Conservation (phyloP, 2,797 vertebrate genomes). For the Takifugu ocellatus region DNA sequence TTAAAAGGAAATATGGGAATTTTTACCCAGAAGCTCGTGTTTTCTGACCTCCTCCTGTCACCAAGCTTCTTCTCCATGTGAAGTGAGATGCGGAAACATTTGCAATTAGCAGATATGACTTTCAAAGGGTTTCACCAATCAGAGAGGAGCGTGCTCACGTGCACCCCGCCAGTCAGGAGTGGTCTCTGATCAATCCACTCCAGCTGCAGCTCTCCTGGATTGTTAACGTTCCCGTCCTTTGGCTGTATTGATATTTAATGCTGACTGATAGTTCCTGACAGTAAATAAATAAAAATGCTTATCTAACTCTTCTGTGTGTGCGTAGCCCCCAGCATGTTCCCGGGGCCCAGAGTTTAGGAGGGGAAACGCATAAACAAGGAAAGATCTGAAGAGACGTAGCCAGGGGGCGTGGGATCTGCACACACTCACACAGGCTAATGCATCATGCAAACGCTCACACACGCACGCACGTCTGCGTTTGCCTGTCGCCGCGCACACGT, state of each 20-base stretch:
- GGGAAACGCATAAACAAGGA: slow-evolving; percentile 71
- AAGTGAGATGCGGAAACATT: too few relatives aligned
- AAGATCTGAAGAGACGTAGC: slow-evolving; percentile 74
- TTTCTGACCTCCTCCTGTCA: too few relatives aligned
- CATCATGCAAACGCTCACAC: slow-evolving; percentile 19
- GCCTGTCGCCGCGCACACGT: slow-evolving; percentile 23
- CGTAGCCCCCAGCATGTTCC: slow-evolving; percentile 85
- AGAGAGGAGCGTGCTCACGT: too few relatives aligned
- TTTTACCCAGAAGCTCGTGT: too few relatives aligned
- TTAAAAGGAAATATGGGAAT: too few relatives aligned
- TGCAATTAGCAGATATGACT: too few relatives aligned
- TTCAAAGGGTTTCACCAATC: too few relatives aligned
- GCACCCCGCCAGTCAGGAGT: not conserved
- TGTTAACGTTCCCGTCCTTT: slow-evolving; percentile 78
- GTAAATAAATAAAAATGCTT: slow-evolving; percentile 90
- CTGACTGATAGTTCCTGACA: slow-evolving; percentile 84
- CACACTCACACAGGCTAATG: slow-evolving; percentile 8
- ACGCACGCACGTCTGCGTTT: slow-evolving; percentile 5
- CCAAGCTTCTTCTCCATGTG: too few relatives aligned
- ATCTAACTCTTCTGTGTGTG: slow-evolving; percentile 75
- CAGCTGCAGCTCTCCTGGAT: slow-evolving; percentile 39
- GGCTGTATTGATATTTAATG: slow-evolving; percentile 86
- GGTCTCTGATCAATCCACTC: slow-evolving; percentile 14
- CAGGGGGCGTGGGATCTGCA: slow-evolving; percentile 58
- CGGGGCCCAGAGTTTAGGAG: slow-evolving; percentile 74